Evolutionary conservation across 1,140 invertebrate genomes (phyloP).

Genomic region (Leptopilina boulardi): DNA sequence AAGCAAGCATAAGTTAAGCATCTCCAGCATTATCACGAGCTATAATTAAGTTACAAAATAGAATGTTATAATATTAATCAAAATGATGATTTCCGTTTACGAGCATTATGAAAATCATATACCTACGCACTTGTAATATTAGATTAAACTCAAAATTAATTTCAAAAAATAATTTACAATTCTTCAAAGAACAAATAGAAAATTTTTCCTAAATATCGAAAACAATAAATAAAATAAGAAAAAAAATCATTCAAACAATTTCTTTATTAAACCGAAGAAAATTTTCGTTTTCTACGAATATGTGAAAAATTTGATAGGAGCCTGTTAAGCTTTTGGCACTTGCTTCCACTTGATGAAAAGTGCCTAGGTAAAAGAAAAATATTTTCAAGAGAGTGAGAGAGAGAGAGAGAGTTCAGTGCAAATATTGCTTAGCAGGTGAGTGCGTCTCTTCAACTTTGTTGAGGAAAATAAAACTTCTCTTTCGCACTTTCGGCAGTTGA

Average conservation of each 20-base stretch:
- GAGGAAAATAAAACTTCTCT: neutral
- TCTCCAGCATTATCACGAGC: neutral
- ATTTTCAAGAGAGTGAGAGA: slow-evolving; percentile 2
- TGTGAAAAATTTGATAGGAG: neutral
- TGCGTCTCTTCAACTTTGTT: neutral
- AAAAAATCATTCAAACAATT: no score
- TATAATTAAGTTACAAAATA: neutral
- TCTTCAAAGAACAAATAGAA: no score
- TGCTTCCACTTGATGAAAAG: neutral
- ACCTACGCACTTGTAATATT: no score
- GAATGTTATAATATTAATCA: no score
- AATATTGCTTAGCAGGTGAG: neutral
- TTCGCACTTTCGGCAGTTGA: slow-evolving; percentile 4
- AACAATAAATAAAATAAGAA: no score
- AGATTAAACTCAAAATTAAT: no score
- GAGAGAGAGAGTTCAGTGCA: neutral
- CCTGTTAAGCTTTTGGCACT: neutral
- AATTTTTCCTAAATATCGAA: no score
- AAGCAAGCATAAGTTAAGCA: slow-evolving; percentile 1
- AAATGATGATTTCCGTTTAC: no score
- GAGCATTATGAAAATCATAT: no score
- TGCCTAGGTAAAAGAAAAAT: neutral
- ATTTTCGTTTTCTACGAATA: no score
- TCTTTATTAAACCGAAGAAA: no score
- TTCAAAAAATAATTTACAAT: no score